A percentile compares a stretch with the other conserved stretches of the same genome.
phyloP scores from a whole-genome alignment of 92 coral and sea anemone species.

The Epizoanthus illoricatus region DNA sequence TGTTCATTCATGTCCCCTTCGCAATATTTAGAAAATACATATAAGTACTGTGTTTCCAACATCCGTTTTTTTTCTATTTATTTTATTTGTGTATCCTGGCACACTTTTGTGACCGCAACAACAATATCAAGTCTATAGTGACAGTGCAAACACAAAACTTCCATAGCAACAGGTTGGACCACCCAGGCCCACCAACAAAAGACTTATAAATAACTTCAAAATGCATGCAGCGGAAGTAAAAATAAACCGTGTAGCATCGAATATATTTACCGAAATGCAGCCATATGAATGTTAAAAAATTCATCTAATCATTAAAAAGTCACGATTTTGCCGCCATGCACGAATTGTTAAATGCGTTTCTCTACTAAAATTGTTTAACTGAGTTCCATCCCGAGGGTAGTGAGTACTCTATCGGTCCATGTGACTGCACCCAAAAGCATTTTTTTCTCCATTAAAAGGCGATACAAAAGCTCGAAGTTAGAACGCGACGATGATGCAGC shows the following conservation, averaged over 20 bases:
- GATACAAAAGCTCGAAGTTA: slow-evolving; percentile 3
- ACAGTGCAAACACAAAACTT: neutral
- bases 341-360: neutral
- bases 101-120: neutral
- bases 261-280: neutral
- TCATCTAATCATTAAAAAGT: slow-evolving; percentile 9
- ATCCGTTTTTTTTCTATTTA: neutral
- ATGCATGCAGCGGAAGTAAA: slow-evolving; percentile 19
- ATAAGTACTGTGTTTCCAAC: neutral
- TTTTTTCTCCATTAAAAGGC: neutral
- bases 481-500: slow-evolving; percentile 37
- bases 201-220: slow-evolving; percentile 28
- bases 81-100: slow-evolving; percentile 2
- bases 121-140: slow-evolving; percentile 26
- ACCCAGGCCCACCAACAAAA: slow-evolving; percentile 30
- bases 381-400: neutral
- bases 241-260: slow-evolving; percentile 1
- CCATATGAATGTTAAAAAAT: slow-evolving; percentile 11
- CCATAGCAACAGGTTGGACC: slow-evolving; percentile 19
- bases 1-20: neutral
- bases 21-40: neutral
- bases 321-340: slow-evolving; percentile 9
- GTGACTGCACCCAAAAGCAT: neutral
- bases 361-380: neutral
- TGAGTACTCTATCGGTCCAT: neutral